Percentiles rank a stretch among this genome's conserved stretches.
Conservation (phyloP, 64 coral and sea anemone species). For the Actinia tenebrosa region DNA sequence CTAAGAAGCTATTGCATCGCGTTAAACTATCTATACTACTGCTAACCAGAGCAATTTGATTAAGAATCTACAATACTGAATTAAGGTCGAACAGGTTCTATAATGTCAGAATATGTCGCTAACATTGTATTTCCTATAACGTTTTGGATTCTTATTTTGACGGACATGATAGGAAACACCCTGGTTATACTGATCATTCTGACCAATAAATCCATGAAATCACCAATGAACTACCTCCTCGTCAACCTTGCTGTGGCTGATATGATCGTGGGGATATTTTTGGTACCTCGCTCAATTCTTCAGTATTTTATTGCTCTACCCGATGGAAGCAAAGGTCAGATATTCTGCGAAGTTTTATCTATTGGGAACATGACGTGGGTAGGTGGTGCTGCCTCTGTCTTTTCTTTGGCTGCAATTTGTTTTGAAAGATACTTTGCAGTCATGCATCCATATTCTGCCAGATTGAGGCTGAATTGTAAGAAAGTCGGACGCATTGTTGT, state of each 20-base stretch:
- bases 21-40: no score
- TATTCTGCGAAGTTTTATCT: conserved; percentile 20
- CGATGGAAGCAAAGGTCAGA: neutral
- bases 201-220: neutral
- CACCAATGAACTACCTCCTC: conserved; percentile 49
- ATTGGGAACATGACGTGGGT: conserved; percentile 12
- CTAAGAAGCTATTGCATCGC: no score
- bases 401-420: neutral
- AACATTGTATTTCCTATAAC: no score
- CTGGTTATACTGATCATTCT: neutral
- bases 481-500: neutral
- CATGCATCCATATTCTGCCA: neutral
- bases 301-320: conserved; percentile 14
- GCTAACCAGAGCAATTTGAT: no score
- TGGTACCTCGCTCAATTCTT: conserved; percentile 3
- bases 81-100: no score
- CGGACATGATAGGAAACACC: neutral
- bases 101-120: no score
- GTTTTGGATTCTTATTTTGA: neutral
- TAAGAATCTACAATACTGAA: no score
- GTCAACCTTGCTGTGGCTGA: conserved; percentile 43
- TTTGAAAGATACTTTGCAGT: conserved; percentile 46
- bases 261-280: conserved; percentile 26
- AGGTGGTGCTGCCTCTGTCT: conserved; percentile 1
- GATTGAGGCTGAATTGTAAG: neutral